phyloP scores from a whole-genome alignment of 2,888 invertebrate species.

The Dynastes maya region DNA sequence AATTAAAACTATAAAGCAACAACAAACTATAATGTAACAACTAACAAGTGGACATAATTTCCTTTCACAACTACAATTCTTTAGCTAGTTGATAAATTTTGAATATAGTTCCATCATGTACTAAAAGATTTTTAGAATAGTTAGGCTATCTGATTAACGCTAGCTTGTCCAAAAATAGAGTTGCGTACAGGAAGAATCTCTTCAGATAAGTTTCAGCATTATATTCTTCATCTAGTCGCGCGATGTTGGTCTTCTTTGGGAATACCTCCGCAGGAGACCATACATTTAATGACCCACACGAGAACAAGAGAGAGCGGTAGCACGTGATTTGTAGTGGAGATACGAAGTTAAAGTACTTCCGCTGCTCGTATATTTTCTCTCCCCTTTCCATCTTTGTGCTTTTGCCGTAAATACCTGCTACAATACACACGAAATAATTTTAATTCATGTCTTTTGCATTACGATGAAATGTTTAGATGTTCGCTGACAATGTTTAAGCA shows the following conservation, averaged over 20 bases:
- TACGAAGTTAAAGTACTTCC: constrained; percentile 46
- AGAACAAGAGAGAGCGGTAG: constrained; percentile 42
- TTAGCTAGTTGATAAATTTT: too few species aligned
- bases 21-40: too few species aligned
- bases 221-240: not conserved
- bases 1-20: too few species aligned
- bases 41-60: too few species aligned
- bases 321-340: constrained; percentile 44
- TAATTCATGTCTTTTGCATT: constrained; percentile 31
- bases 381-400: constrained; percentile 37
- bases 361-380: constrained; percentile 40
- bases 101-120: too few species aligned
- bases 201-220: constrained; percentile 4
- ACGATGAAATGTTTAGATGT: not conserved
- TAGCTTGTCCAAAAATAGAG: not conserved
- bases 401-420: constrained; percentile 26
- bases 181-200: not conserved
- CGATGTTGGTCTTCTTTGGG: constrained; percentile 27
- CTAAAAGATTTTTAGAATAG: too few species aligned
- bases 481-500: not conserved
- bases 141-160: too few species aligned
- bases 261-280: constrained; percentile 18
- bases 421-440: constrained; percentile 36
- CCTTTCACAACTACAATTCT: too few species aligned
- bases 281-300: constrained; percentile 41